Evolutionary conservation across 2,113 vertebrate species (phyloP).

Genomic region (Pangasianodon gigas): DNA sequence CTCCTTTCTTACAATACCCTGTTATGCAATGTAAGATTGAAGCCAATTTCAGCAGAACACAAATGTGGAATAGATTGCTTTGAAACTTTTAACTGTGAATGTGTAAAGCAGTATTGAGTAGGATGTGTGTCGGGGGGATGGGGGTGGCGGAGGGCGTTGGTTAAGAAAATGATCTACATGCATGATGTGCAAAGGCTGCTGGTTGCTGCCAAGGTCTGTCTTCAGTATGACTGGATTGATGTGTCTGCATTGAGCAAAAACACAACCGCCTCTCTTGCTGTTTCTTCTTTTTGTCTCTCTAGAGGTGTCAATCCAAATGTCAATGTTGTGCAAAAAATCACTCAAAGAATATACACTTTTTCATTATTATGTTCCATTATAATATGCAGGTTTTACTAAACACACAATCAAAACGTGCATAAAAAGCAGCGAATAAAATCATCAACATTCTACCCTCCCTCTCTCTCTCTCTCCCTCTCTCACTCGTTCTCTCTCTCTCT

Average conservation of each 20-base stretch:
- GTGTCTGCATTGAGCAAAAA: background rate
- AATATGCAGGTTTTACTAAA: background rate
- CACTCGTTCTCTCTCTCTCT: background rate
- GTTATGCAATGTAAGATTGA: conserved; percentile 16
- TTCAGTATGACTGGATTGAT: conserved; percentile 3
- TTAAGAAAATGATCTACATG: conserved; percentile 3
- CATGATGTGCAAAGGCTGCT: background rate
- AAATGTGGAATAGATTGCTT: background rate
- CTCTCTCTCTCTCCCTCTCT: background rate
- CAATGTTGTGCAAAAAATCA: background rate
- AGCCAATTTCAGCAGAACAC: conserved; percentile 26
- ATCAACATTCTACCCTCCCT: background rate
- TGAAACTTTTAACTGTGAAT: background rate
- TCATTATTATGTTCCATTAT: background rate
- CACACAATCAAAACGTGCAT: background rate
- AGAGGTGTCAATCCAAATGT: background rate
- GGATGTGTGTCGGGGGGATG: background rate
- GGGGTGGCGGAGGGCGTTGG: background rate
- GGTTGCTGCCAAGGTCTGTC: conserved; percentile 5
- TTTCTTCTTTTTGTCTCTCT: background rate
- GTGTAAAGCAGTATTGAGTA: background rate
- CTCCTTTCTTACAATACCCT: conserved; percentile 15
- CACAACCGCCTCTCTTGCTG: background rate
- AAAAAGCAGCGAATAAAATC: background rate
- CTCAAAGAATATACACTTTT: background rate